Evolutionary conservation across 2,797 vertebrate species (phyloP).

Genomic region (Eutrigla gurnardus): DNA sequence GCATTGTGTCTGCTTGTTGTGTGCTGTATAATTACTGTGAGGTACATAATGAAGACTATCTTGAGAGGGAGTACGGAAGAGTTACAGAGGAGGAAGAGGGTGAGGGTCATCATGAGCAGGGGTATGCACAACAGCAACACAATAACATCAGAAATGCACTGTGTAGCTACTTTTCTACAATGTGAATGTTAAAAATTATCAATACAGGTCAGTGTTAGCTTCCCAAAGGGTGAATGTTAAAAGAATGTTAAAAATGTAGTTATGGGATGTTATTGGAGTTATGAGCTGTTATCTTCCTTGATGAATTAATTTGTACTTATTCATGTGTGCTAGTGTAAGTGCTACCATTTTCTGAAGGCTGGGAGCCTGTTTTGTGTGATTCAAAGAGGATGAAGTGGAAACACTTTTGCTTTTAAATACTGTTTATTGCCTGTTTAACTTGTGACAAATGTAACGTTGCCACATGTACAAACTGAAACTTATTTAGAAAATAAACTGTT

Average conservation of each 20-base stretch:
- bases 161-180: background rate
- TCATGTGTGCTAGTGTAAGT: background rate
- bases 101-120: background rate
- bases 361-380: background rate
- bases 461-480: background rate
- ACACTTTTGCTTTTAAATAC: constrained; percentile 1
- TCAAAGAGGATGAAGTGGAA: background rate
- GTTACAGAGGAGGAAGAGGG: no score
- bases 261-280: no score
- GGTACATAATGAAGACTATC: no score
- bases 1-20: no score
- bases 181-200: background rate
- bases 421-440: background rate
- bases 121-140: background rate
- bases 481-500: background rate
- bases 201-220: background rate
- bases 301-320: background rate
- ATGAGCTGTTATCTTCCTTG: no score
- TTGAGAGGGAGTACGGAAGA: no score
- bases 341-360: background rate
- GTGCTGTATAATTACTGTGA: no score
- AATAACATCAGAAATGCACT: background rate
- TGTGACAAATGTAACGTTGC: background rate
- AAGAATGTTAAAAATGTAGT: no score
- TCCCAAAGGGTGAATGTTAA: background rate